phyloP scores from a whole-genome alignment of 2,113 vertebrate genomes.

The Egretta garzetta region DNA sequence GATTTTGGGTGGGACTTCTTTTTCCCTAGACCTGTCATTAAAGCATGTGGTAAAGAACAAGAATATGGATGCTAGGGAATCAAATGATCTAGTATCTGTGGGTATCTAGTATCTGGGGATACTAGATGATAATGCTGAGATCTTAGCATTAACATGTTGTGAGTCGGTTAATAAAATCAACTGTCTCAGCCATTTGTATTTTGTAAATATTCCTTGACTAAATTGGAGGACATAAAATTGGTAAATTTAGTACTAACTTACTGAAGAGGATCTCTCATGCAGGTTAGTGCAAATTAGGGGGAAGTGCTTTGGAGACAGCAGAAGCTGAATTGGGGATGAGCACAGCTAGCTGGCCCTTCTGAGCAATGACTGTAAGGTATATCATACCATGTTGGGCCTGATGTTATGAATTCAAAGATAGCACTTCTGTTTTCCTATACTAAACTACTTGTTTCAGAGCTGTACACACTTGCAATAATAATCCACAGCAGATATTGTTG shows the following conservation, averaged over 20 bases:
- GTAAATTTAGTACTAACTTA: not conserved
- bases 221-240: not conserved
- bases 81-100: not conserved
- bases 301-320: not conserved
- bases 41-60: not conserved
- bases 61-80: not conserved
- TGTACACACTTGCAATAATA: not conserved
- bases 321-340: not conserved
- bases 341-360: not conserved
- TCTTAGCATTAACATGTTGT: not conserved
- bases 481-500: not conserved
- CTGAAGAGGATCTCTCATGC: not conserved
- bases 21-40: not conserved
- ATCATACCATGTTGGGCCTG: fast-evolving
- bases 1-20: not conserved
- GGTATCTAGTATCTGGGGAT: not conserved
- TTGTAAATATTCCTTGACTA: not conserved
- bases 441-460: not conserved
- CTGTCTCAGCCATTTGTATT: not conserved
- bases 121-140: not conserved
- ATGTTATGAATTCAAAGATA: not conserved
- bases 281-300: not conserved
- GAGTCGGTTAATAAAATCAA: not conserved
- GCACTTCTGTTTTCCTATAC: not conserved
- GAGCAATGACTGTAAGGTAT: not conserved